These are phyloP conservation scores for Tribolium castaneum DNA, from an alignment of 1,140 invertebrate species.

Conservation along the genomic window DNA sequence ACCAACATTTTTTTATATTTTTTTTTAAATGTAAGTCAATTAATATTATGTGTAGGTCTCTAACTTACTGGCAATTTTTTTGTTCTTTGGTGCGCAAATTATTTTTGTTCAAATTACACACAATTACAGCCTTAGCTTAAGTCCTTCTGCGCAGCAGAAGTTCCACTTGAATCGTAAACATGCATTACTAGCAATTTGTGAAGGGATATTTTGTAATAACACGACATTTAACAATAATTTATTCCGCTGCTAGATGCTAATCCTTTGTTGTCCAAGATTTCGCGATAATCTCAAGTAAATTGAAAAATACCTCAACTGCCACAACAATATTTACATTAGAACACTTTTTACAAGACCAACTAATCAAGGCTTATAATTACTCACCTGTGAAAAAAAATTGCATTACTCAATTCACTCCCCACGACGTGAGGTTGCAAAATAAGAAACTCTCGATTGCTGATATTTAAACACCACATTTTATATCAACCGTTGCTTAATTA, in stretches of 20 bases:
- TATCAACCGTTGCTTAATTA: constrained; percentile 23
- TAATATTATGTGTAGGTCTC: too few relatives aligned
- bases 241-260: background rate
- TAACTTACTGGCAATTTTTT: too few relatives aligned
- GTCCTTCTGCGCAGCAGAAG: background rate
- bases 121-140: background rate
- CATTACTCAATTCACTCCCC: constrained; percentile 5
- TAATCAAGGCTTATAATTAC: background rate
- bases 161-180: background rate
- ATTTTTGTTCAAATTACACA: too few relatives aligned
- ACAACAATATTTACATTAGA: background rate
- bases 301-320: background rate
- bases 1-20: too few relatives aligned
- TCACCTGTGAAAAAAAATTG: background rate
- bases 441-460: constrained; percentile 16
- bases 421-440: constrained; percentile 12
- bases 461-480: constrained; percentile 14
- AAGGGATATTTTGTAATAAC: background rate
- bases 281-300: background rate
- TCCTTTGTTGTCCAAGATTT: background rate
- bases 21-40: too few relatives aligned
- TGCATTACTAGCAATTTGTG: background rate
- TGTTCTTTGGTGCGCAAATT: too few relatives aligned
- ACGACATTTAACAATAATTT: background rate
- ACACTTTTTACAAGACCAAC: background rate